Percentiles rank a stretch among this genome's conserved stretches.
Evolutionary conservation across 2,888 invertebrate genomes (phyloP).

Genomic region (Hesperia comma): DNA sequence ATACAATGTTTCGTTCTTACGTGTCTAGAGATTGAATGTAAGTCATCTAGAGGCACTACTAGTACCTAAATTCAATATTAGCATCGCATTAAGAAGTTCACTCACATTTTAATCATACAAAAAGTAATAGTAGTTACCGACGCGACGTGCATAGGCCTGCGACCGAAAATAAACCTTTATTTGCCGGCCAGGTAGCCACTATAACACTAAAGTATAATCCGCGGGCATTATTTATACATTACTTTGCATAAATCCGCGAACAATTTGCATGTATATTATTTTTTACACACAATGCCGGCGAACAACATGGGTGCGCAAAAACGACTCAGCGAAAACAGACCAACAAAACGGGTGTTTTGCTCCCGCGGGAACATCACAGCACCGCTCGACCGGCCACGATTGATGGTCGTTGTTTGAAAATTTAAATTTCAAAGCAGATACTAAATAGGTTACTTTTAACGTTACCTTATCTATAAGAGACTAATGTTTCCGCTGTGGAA

Average conservation of each 20-base stretch:
- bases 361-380: constrained; percentile 14
- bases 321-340: constrained; percentile 25
- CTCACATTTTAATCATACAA: background rate
- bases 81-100: too few relatives aligned
- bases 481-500: background rate
- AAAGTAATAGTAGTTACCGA: background rate
- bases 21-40: too few relatives aligned
- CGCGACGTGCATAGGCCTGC: background rate
- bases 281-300: constrained; percentile 27
- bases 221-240: constrained; percentile 30
- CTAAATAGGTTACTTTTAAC: constrained; percentile 5
- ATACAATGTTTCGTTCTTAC: too few relatives aligned
- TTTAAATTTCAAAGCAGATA: constrained; percentile 29
- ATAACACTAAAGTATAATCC: constrained; percentile 30
- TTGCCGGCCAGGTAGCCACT: constrained; percentile 24
- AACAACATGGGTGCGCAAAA: constrained; percentile 32
- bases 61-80: too few relatives aligned
- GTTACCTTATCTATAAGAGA: background rate
- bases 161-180: constrained; percentile 22
- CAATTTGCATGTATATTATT: constrained; percentile 37
- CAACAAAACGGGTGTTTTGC: constrained; percentile 31
- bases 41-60: too few relatives aligned
- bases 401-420: constrained; percentile 30
- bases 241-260: constrained; percentile 35
- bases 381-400: constrained; percentile 21